Evolutionary conservation across 35 echinoderm and acorn worm genomes (phyloP).

Genomic region (Amphiura filiformis): DNA sequence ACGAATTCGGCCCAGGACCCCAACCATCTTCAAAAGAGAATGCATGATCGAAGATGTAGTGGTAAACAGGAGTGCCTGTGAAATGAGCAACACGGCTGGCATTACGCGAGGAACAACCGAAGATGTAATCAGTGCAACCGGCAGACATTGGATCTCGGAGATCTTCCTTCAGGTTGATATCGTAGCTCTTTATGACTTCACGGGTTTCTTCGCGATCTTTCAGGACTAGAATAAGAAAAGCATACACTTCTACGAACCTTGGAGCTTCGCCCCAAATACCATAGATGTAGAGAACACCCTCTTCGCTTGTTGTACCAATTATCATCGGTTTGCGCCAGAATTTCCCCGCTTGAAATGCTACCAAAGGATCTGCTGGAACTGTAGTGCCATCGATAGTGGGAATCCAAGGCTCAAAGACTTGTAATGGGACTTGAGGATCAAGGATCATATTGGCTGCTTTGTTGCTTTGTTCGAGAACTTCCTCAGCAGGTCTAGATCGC

Average conservation of each 20-base stretch:
- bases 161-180: neutral
- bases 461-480: neutral
- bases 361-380: conserved; percentile 14
- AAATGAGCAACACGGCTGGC: neutral
- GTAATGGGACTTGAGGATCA: neutral
- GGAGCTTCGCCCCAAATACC: neutral
- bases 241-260: neutral
- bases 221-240: neutral
- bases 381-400: neutral
- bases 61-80: neutral
- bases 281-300: conserved; percentile 38
- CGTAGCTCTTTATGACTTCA: neutral
- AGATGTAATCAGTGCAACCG: neutral
- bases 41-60: conserved; percentile 63
- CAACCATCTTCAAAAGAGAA: conserved; percentile 39
- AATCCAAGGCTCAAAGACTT: neutral
- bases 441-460: neutral
- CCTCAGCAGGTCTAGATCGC: neutral
- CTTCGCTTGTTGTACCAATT: conserved; percentile 40
- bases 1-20: conserved; percentile 13
- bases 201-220: neutral
- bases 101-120: neutral
- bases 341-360: conserved; percentile 14
- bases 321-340: conserved; percentile 55
- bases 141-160: neutral